Evolutionary conservation across 2,113 vertebrate species (phyloP).

Genomic region (Echinops telfairi): DNA sequence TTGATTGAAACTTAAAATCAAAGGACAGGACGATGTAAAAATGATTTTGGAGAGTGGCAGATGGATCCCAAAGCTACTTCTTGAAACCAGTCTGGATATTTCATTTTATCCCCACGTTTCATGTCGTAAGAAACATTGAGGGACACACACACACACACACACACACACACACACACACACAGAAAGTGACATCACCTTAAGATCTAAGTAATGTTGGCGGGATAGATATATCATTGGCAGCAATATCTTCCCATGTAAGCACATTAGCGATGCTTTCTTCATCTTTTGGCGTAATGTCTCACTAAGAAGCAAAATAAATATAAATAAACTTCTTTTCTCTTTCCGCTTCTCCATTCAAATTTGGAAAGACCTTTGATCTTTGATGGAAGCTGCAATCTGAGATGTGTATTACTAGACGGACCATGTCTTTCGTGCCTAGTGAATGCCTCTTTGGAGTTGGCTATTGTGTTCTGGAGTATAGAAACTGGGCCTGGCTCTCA

Average conservation of each 20-base stretch:
- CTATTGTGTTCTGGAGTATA: neutral
- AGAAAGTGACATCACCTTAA: conserved; percentile 62
- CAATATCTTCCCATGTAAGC: conserved; percentile 33
- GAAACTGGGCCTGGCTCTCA: neutral
- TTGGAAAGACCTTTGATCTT: conserved; percentile 28
- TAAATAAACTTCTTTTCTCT: neutral
- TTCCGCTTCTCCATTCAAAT: conserved; percentile 36
- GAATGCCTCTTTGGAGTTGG: neutral
- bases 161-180: neutral
- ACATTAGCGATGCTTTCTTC: conserved; percentile 71
- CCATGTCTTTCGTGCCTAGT: neutral
- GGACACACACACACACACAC: neutral
- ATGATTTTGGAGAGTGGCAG: conserved; percentile 27
- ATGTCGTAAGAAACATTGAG: neutral
- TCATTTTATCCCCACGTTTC: conserved; percentile 1
- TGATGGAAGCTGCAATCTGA: conserved; percentile 30
- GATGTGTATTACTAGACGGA: neutral
- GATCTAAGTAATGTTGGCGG: conserved; percentile 61
- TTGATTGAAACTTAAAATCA: conserved; percentile 48
- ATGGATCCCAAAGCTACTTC: conserved; percentile 16
- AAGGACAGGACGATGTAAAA: conserved; percentile 55
- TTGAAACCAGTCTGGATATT: conserved; percentile 32
- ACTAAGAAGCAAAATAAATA: conserved; percentile 38
- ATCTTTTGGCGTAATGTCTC: conserved; percentile 55
- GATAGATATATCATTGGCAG: conserved; percentile 60